Evolutionary conservation across 1,140 invertebrate genomes (phyloP).

Genomic region (Tigriopus japonicus): DNA sequence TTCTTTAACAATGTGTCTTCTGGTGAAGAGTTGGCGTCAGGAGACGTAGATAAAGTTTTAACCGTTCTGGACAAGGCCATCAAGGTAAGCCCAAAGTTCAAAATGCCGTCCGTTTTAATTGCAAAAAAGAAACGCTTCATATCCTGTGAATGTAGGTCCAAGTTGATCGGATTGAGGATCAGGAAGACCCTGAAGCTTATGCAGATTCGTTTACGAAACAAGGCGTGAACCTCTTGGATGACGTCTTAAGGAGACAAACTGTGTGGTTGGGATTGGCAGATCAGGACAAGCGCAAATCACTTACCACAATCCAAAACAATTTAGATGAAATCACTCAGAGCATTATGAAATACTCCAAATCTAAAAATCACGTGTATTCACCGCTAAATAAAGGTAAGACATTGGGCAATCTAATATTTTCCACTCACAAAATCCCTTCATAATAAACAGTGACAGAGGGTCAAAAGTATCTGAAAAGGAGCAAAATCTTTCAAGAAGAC

Average conservation of each 20-base stretch:
- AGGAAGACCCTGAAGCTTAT: neutral
- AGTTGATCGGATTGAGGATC: neutral
- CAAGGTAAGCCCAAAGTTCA: neutral
- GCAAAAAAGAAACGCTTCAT: too few species aligned
- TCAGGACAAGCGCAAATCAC: neutral
- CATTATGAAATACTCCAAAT: neutral
- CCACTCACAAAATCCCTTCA: too few species aligned
- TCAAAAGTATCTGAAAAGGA: too few species aligned
- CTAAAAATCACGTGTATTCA: too few species aligned
- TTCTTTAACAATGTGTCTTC: neutral
- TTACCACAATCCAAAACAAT: neutral
- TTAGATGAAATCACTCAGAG: neutral
- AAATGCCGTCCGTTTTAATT: too few species aligned
- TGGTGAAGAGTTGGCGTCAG: neutral
- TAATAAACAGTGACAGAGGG: too few species aligned
- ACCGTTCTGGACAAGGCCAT: neutral
- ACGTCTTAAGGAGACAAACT: neutral
- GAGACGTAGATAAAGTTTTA: neutral
- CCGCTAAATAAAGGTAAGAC: too few species aligned
- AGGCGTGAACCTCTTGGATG: neutral
- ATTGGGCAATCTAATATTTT: too few species aligned
- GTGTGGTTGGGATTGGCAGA: neutral
- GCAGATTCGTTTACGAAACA: neutral
- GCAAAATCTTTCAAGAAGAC: too few species aligned
- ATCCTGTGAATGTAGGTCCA: too few species aligned